Base-by-base conservation (phyloP, 53 echinoderm and acorn worm species). In the Patiria pectinifera region DNA sequence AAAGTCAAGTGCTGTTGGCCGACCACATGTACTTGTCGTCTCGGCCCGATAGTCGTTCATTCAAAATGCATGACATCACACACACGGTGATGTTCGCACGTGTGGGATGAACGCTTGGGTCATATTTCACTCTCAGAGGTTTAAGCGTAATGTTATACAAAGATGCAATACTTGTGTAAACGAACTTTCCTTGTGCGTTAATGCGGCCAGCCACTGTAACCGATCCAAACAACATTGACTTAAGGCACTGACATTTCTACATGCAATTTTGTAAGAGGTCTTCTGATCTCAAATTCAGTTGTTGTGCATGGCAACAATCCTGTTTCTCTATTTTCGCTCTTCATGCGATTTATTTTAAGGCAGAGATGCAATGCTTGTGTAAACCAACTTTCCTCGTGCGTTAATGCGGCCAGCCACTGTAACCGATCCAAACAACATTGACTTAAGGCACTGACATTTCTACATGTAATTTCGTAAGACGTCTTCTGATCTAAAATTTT, bases 21-120 rank as follows among this genome's bases (percentile, higher is more conserved):
- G 23, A 45, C 4, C 24, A 24, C 48, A 80, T 45, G 12, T n/a
- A 80, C 82, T 82, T 58, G 4, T 4, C 4, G 19, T 59, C 2
- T 12, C 24, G 2, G 82, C 53, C 82, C 24, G 1, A 53, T 0
- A 59, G 21, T 14, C 16, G 4, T 82, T 59, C 82, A 82, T 82
- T 82, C 82, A 82, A 82, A 82, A 59, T 82, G 82, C 59, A 82
- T 82, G 82, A 82, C 82, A 82, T 82, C 53, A 59, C 82, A 82
- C 82, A 7, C 59, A 4, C 45, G 15, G 79, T 45, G 79, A 78
- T 78, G 46, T 45, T 18, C 46, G 46, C 45, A 78, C 45, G 24
- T 44, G 35, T 11, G 5, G 45, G 79, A 78, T 45, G 79, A 5
- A 78, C 11, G 79, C 18, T 44, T 3, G 79, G 46, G 35, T 78